Percentiles rank a stretch among this genome's conserved stretches.
These are phyloP conservation scores for Drosophila bifasciata DNA, from an alignment of 1,140 invertebrate species.

Conservation along the genomic window DNA sequence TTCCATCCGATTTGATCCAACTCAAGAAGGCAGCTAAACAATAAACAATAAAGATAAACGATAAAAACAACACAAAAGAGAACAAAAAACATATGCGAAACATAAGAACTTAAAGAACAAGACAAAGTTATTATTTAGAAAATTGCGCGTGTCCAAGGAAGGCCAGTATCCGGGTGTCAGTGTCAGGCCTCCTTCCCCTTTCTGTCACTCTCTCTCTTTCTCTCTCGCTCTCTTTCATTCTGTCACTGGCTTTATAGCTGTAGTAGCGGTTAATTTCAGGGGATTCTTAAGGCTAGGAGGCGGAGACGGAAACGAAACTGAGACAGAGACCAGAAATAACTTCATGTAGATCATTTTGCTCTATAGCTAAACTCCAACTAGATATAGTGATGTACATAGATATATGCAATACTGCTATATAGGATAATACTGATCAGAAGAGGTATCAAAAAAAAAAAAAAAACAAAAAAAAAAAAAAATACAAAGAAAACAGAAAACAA, in stretches of 20 bases:
- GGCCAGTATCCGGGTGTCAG: background rate
- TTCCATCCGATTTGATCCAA: no score
- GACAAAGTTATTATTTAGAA: background rate
- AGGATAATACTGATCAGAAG: conserved; percentile 33
- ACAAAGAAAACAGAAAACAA: conserved; percentile 61
- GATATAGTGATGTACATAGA: conserved; percentile 50
- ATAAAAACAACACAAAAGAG: background rate
- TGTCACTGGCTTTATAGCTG: conserved; percentile 23
- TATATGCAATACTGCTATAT: conserved; percentile 40
- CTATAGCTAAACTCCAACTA: conserved; percentile 43
- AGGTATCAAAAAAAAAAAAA: conserved; percentile 31
- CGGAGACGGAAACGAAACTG: conserved; percentile 24
- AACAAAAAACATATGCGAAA: conserved; percentile 1
- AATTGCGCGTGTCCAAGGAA: background rate
- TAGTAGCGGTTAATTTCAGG: conserved; percentile 17
- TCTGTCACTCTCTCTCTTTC: conserved; percentile 4
- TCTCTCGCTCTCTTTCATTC: conserved; percentile 9
- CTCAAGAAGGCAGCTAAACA: background rate
- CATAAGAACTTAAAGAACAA: background rate
- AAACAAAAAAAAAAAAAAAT: conserved; percentile 17
- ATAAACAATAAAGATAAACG: background rate
- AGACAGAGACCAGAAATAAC: conserved; percentile 25
- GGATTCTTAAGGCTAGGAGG: conserved; percentile 16
- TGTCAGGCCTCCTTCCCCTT: background rate
- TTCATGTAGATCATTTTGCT: conserved; percentile 33